Evolutionary conservation across 2,888 invertebrate genomes (phyloP).

Genomic region (Pharmacophagus antenor): DNA sequence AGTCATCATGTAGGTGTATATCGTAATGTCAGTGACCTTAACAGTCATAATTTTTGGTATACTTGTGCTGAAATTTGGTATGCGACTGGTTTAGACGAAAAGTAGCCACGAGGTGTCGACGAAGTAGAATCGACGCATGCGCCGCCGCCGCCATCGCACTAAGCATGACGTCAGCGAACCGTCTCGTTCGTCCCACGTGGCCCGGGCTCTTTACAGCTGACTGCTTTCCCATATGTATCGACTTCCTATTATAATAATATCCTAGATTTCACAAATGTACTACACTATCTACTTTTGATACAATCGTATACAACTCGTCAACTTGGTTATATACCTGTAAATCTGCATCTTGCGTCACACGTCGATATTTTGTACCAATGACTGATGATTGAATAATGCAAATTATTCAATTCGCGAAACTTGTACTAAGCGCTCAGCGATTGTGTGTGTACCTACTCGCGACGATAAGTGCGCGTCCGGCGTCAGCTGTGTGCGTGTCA

Average conservation of each 20-base stretch:
- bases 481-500: conserved; percentile 80
- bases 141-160: conserved; percentile 44
- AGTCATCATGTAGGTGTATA: conserved; percentile 45
- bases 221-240: conserved; percentile 35
- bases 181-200: conserved; percentile 60
- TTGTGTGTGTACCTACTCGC: conserved; percentile 47
- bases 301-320: neutral
- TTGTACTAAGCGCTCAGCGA: conserved; percentile 36
- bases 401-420: conserved; percentile 19
- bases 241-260: conserved; percentile 12
- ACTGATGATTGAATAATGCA: conserved; percentile 24
- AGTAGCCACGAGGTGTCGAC: conserved; percentile 44
- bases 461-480: conserved; percentile 68
- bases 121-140: conserved; percentile 40
- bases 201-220: conserved; percentile 55
- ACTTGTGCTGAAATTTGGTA: conserved; percentile 66
- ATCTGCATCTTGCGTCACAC: conserved; percentile 13
- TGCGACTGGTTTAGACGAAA: conserved; percentile 62
- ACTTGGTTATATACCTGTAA: neutral
- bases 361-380: conserved; percentile 1
- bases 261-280: neutral
- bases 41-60: conserved; percentile 62
- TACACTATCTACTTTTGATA: neutral
- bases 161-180: conserved; percentile 54
- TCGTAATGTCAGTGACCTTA: conserved; percentile 66